These are phyloP conservation scores for Eristalinus aeneus DNA, from an alignment of 2,888 invertebrate genomes.

Conservation along the genomic window DNA sequence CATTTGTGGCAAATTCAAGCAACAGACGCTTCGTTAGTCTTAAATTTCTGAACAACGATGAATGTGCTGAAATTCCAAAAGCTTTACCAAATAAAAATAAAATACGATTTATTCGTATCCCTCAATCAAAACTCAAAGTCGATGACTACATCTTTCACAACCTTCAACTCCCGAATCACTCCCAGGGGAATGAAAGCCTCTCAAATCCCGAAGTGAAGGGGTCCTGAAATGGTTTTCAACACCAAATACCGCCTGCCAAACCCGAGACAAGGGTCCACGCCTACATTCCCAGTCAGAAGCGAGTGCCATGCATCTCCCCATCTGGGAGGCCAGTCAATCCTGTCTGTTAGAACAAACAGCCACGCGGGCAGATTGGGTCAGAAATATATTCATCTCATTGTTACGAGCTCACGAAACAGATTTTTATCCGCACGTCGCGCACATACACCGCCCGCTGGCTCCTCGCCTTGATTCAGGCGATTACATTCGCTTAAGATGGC, in stretches of 20 bases:
- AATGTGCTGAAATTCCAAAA: too few species aligned
- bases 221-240: background rate
- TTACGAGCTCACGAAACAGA: constrained; percentile 62
- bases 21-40: too few species aligned
- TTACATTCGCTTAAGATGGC: constrained; percentile 57
- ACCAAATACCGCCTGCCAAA: background rate
- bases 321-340: background rate
- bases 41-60: too few species aligned
- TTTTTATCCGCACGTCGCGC: constrained; percentile 46
- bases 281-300: background rate
- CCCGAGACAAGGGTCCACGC: background rate
- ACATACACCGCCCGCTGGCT: background rate
- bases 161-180: too few species aligned
- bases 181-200: background rate
- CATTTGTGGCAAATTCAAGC: too few species aligned
- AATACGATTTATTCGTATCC: too few species aligned
- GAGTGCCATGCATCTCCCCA: background rate
- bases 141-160: too few species aligned
- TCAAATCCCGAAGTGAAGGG: background rate
- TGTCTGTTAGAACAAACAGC: constrained; percentile 12
- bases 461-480: constrained; percentile 38
- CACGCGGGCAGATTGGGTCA: background rate
- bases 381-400: constrained; percentile 39
- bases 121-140: too few species aligned
- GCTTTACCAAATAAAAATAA: too few species aligned